Percentiles rank a stretch among this genome's conserved stretches.
Conservation (phyloP, 2,113 vertebrate genomes). For the Callospermophilus lateralis region DNA sequence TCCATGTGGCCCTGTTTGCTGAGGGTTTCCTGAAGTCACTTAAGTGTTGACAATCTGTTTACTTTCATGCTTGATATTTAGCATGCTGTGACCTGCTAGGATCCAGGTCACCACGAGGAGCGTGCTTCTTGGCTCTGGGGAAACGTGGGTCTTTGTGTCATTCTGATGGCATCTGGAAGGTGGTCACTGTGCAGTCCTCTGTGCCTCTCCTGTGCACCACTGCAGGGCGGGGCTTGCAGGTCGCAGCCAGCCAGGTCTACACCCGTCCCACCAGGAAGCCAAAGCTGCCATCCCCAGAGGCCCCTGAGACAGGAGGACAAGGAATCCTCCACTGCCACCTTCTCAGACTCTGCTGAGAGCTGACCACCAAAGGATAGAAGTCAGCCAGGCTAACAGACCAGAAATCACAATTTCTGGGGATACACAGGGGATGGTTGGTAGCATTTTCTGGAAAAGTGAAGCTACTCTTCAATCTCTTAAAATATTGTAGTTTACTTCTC, state of each 20-base stretch:
- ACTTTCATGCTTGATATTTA: fast-evolving
- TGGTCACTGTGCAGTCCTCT: fast-evolving
- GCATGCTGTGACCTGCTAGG: not conserved
- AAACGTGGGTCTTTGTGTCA: fast-evolving
- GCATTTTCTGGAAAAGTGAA: not conserved
- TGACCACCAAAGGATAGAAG: fast-evolving
- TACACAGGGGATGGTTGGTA: fast-evolving
- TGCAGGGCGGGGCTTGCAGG: fast-evolving
- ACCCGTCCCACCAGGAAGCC: not conserved
- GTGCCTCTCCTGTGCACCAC: too few species aligned
- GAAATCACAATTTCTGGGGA: fast-evolving
- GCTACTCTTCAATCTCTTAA: not conserved
- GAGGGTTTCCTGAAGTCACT: not conserved
- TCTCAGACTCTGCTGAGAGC: not conserved
- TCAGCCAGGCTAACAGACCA: fast-evolving
- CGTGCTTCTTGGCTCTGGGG: not conserved
- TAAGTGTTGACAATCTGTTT: not conserved
- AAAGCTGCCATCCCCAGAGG: not conserved
- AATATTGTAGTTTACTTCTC: not conserved
- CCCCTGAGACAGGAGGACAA: too few species aligned
- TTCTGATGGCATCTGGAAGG: not conserved
- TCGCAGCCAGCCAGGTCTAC: too few species aligned
- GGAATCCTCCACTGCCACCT: too few species aligned
- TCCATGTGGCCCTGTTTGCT: not conserved
- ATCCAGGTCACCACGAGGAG: fast-evolving